phyloP scores from a whole-genome alignment of 1,140 invertebrate species.

The Orius laevigatus region DNA sequence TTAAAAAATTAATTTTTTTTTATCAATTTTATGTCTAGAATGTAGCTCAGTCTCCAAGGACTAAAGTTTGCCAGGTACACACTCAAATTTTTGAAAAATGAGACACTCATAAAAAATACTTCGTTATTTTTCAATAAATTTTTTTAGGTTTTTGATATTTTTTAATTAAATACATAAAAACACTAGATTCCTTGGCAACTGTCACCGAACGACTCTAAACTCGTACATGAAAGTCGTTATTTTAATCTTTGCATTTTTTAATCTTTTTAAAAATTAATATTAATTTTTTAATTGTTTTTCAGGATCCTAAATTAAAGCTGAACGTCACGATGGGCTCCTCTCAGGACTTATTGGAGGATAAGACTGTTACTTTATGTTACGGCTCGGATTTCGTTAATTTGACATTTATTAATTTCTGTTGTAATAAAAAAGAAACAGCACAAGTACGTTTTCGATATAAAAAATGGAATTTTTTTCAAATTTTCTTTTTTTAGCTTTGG shows the following conservation, averaged over 20 bases:
- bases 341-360: conserved; percentile 82
- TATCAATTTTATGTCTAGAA: too few species aligned
- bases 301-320: conserved; percentile 75
- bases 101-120: conserved; percentile 6
- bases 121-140: neutral
- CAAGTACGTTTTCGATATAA: conserved; percentile 36
- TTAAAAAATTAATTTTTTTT: neutral
- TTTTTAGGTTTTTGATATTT: neutral
- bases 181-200: too few species aligned
- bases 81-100: neutral
- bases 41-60: too few species aligned
- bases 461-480: neutral
- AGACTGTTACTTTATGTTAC: conserved; percentile 81
- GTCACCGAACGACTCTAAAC: neutral
- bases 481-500: conserved; percentile 48
- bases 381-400: conserved; percentile 87
- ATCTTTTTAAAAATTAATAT: conserved; percentile 15
- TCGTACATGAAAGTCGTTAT: neutral
- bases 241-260: conserved; percentile 9
- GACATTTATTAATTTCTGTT: conserved; percentile 84
- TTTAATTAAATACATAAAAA: neutral
- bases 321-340: conserved; percentile 67
- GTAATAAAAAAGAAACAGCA: conserved; percentile 72
- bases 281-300: conserved; percentile 25
- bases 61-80: neutral